Percentiles rank a stretch among this genome's conserved stretches.
Evolutionary conservation across 2,888 invertebrate genomes (phyloP).

Genomic region (Acanthosoma haemorrhoidale): DNA sequence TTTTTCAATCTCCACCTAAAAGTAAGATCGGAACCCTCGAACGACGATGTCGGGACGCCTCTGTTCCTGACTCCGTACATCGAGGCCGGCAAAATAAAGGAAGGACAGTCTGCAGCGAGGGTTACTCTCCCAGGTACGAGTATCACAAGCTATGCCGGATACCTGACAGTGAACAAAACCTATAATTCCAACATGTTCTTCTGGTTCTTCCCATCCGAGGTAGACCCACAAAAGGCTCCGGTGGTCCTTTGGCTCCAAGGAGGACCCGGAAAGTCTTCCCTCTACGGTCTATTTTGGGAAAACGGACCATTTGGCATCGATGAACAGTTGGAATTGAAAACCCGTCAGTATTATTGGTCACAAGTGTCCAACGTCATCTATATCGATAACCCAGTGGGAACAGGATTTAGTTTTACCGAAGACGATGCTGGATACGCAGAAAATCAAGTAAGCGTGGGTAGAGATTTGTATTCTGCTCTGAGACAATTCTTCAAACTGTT

Average conservation of each 20-base stretch:
- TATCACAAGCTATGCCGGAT: constrained; percentile 56
- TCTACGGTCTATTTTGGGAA: constrained; percentile 56
- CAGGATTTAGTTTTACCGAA: constrained; percentile 60
- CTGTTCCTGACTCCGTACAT: constrained; percentile 57
- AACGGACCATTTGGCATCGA: constrained; percentile 51
- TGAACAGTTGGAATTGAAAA: constrained; percentile 16
- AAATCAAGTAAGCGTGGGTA: constrained; percentile 54
- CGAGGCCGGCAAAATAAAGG: constrained; percentile 50
- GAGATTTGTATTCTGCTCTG: constrained; percentile 52
- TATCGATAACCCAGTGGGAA: constrained; percentile 62
- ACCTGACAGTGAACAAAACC: constrained; percentile 54
- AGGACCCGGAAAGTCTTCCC: constrained; percentile 54
- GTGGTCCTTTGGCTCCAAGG: constrained; percentile 56
- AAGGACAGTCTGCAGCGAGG: constrained; percentile 45
- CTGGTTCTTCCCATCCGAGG: constrained; percentile 51
- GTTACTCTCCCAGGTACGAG: constrained; percentile 39
- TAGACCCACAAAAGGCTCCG: constrained; percentile 47
- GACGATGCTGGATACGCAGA: constrained; percentile 52
- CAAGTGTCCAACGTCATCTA: constrained; percentile 55
- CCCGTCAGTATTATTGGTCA: constrained; percentile 56
- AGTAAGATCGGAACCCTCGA: not conserved
- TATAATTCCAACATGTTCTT: constrained; percentile 51
- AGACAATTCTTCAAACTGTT: constrained; percentile 58
- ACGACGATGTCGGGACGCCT: not conserved
- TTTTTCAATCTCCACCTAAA: not conserved